Evolutionary conservation across 2,888 invertebrate species (phyloP).

Genomic region (Mechanitis messenoides): DNA sequence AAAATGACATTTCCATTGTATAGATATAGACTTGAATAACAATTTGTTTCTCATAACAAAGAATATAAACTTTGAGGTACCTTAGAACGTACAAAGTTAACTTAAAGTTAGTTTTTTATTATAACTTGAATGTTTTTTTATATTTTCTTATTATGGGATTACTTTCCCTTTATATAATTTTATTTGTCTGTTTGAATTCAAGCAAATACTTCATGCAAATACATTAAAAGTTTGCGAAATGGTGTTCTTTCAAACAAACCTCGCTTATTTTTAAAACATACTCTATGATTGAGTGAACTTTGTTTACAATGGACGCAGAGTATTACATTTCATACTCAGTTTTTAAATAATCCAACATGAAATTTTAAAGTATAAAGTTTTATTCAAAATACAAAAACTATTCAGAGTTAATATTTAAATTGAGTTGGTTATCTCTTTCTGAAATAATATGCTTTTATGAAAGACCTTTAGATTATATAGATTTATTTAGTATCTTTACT

Average conservation of each 20-base stretch:
- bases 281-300: not conserved
- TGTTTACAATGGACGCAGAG: not conserved
- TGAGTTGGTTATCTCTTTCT: no score
- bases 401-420: no score
- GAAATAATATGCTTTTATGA: not conserved
- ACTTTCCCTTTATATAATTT: not conserved
- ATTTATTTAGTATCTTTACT: not conserved
- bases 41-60: no score
- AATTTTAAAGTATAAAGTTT: not conserved
- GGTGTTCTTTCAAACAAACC: not conserved
- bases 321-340: no score
- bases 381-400: no score
- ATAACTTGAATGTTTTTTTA: no score
- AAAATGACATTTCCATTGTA: no score
- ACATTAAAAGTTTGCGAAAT: not conserved
- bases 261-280: not conserved
- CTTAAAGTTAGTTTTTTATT: no score
- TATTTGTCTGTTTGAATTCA: not conserved
- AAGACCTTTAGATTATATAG: not conserved
- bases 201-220: not conserved
- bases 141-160: not conserved
- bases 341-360: not conserved
- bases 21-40: no score
- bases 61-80: no score
- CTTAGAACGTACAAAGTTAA: no score